Evolutionary conservation across 2,888 invertebrate species (phyloP).

Genomic region (Mythimna pallens): DNA sequence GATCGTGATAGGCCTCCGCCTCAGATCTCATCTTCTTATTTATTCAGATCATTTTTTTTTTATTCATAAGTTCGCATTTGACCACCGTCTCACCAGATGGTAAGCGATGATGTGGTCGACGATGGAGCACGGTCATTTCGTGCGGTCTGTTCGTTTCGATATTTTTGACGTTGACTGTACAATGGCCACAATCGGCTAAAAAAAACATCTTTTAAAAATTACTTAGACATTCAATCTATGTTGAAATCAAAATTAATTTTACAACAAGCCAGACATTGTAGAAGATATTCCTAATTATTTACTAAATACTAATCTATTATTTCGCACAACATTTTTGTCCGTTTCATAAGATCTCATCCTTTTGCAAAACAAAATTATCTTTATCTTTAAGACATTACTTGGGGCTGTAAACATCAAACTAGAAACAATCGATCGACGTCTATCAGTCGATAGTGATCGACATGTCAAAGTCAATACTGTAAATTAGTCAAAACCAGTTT

Average conservation of each 20-base stretch:
- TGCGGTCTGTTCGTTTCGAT: too few relatives aligned
- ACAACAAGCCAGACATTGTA: not conserved
- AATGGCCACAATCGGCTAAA: too few relatives aligned
- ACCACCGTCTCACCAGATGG: too few relatives aligned
- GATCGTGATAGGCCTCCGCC: too few relatives aligned
- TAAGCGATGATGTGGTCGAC: too few relatives aligned
- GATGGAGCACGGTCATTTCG: too few relatives aligned
- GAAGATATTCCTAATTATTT: not conserved
- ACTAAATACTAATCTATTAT: slow-evolving; percentile 25
- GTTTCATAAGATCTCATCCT: slow-evolving; percentile 14
- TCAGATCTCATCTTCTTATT: not conserved
- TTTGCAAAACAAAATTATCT: too few relatives aligned
- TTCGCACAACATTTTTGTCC: slow-evolving; percentile 44
- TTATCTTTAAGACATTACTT: not conserved
- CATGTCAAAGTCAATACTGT: not conserved
- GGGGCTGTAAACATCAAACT: slow-evolving; percentile 12
- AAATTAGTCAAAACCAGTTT: too few relatives aligned
- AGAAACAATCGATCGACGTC: not conserved
- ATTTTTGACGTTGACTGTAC: not conserved
- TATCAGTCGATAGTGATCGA: not conserved
- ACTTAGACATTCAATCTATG: not conserved
- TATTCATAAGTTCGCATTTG: too few relatives aligned
- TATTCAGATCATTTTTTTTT: not conserved
- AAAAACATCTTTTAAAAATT: too few relatives aligned
- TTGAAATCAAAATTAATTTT: not conserved